Percentiles rank a stretch among this genome's conserved stretches.
Evolutionary conservation across 2,797 vertebrate genomes (phyloP).

Genomic region (Lacerta viridis): DNA sequence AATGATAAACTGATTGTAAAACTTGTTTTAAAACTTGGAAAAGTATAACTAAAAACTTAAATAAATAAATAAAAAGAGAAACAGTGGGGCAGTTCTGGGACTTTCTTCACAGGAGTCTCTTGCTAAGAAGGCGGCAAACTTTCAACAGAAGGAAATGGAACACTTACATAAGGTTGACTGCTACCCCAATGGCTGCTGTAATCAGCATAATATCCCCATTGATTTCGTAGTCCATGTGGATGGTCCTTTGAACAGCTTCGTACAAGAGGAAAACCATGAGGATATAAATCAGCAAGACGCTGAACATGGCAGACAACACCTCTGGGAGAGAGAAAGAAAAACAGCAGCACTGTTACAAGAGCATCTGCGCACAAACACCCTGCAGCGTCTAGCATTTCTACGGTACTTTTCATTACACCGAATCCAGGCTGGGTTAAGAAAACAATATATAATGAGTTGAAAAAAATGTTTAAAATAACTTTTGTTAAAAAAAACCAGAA

Average conservation of each 20-base stretch:
- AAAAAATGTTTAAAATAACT: too few species aligned
- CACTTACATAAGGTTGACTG: conserved; percentile 95
- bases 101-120: not conserved
- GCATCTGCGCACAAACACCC: conserved; percentile 10
- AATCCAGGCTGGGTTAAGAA: not conserved
- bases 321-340: conserved; percentile 82
- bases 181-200: conserved; percentile 95
- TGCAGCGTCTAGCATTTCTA: not conserved
- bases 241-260: conserved; percentile 94
- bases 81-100: too few species aligned
- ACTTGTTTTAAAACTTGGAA: too few species aligned
- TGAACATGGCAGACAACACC: conserved; percentile 94
- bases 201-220: conserved; percentile 98
- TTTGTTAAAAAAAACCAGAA: too few species aligned
- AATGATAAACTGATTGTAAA: too few species aligned
- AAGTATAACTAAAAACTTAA: too few species aligned
- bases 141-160: conserved; percentile 47
- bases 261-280: conserved; percentile 92
- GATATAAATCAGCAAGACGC: conserved; percentile 93
- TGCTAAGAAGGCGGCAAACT: not conserved
- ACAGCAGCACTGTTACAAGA: conserved; percentile 9
- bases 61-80: too few species aligned
- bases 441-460: too few species aligned
- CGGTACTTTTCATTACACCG: not conserved
- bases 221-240: conserved; percentile 93